Percentiles rank a stretch among this genome's conserved stretches.
Evolutionary conservation across 2,113 vertebrate species (phyloP).

Genomic region (Cranoglanis bouderius): DNA sequence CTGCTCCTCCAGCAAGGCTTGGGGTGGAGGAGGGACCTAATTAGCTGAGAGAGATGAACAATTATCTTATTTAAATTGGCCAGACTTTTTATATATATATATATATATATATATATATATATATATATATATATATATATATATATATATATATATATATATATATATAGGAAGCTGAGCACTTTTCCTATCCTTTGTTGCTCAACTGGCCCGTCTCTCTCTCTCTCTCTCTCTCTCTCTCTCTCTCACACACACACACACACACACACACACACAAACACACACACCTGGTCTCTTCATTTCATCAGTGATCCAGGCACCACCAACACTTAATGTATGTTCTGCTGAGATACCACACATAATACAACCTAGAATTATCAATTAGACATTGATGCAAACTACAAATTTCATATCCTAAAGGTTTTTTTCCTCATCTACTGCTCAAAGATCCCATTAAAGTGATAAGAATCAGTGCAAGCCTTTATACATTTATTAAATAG

Average conservation of each 20-base stretch:
- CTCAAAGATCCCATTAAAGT: background rate
- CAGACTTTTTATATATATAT: slow-evolving; percentile 13
- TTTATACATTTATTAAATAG: background rate
- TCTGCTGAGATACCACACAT: background rate
- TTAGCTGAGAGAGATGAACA: slow-evolving; percentile 67
- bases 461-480: background rate
- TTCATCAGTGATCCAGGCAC: background rate
- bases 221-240: slow-evolving; percentile 1
- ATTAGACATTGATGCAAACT: background rate
- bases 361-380: background rate
- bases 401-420: background rate
- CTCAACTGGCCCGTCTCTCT: background rate
- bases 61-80: slow-evolving; percentile 62
- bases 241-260: background rate
- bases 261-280: background rate
- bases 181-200: slow-evolving; percentile 36
- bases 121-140: too few relatives aligned
- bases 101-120: too few relatives aligned
- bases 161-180: slow-evolving; percentile 44
- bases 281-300: background rate
- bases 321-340: background rate
- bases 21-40: slow-evolving; percentile 61
- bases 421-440: background rate
- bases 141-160: too few relatives aligned
- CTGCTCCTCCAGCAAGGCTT: slow-evolving; percentile 36